Evolutionary conservation across 2,797 vertebrate genomes (phyloP).

Genomic region (Argyrosomus regius): DNA sequence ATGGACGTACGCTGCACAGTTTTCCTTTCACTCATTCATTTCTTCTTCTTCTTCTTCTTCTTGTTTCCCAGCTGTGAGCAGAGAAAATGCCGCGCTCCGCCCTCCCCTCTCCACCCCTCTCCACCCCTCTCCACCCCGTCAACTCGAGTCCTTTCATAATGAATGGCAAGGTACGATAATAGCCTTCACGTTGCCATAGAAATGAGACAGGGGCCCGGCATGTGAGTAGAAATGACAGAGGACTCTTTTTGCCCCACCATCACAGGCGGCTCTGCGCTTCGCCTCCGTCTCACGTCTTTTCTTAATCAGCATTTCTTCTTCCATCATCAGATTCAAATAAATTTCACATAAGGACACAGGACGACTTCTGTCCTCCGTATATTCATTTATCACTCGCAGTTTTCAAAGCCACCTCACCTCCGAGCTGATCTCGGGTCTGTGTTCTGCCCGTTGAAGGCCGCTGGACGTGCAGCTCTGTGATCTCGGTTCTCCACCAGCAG

Average conservation of each 20-base stretch:
- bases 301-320: slow-evolving; percentile 45
- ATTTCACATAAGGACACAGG: slow-evolving; percentile 2
- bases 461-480: slow-evolving; percentile 73
- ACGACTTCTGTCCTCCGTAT: neutral
- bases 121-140: slow-evolving; percentile 86
- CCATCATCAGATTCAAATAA: neutral
- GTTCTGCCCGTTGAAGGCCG: slow-evolving; percentile 64
- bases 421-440: slow-evolving; percentile 12
- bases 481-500: slow-evolving; percentile 70
- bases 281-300: slow-evolving; percentile 27
- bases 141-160: slow-evolving; percentile 96
- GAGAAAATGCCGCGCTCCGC: slow-evolving; percentile 82
- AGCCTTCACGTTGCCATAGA: slow-evolving; percentile 94
- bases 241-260: slow-evolving; percentile 66
- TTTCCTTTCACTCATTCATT: slow-evolving; percentile 55
- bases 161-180: slow-evolving; percentile 99
- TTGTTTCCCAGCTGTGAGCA: slow-evolving; percentile 80
- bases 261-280: slow-evolving; percentile 44
- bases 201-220: slow-evolving; percentile 95
- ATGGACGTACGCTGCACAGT: slow-evolving; percentile 3
- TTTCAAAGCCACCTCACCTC: slow-evolving; percentile 10
- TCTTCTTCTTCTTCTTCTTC: slow-evolving; percentile 37
- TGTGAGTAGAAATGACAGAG: slow-evolving; percentile 93
- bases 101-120: slow-evolving; percentile 50
- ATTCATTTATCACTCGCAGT: slow-evolving; percentile 16